Base-by-base conservation (phyloP, 2,797 vertebrate genomes). In the Megalops cyprinoides region DNA sequence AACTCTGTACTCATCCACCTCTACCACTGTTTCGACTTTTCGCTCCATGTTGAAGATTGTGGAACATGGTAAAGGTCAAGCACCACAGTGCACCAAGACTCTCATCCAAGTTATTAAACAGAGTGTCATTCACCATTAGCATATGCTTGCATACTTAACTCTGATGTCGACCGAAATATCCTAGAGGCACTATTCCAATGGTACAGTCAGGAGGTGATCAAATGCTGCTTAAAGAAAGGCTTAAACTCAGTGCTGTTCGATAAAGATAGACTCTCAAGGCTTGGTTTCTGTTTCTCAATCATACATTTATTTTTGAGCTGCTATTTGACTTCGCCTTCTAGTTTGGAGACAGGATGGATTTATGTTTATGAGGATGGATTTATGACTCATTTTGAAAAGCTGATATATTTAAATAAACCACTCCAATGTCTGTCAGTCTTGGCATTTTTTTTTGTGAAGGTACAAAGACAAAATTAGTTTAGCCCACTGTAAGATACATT, bases 231-330 rank as follows among this genome's bases (percentile, higher is more conserved):
- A n/a, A 39, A 42, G 46, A 9, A 18, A 62, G 12, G 56, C 9
- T 28, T 44, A 78, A 62, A 53, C 37, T 62, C 10, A 4, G 39
- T 71, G 37, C 39, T n/a, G 48, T 44, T 78, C 62, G 20, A 76
- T 31, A 56, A 76, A 75, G 37, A 77, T 12, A 39, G 20, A 60
- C 62, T 78, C 42, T 60, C 76, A 78, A 9, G 14, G 76, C 76
- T 60, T 55, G 23, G 49, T 71, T 42, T 71, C 20, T 44, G 8
- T 76, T 55, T 56, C 28, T n/a, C 18, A 76, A 18, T 31, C 4
- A 74, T 1, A 55, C 44, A 6, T 71, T 39, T 37, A 55, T 56
- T 56, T 55, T 56, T 71, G 6, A n/a, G 7, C n/a, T 44, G 7
- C 6, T 76, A 55, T 55, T 56, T 18, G 74, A 37, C 74, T 8